phyloP scores from a whole-genome alignment of 2,113 vertebrate species.

The Cynopterus brachyotis region DNA sequence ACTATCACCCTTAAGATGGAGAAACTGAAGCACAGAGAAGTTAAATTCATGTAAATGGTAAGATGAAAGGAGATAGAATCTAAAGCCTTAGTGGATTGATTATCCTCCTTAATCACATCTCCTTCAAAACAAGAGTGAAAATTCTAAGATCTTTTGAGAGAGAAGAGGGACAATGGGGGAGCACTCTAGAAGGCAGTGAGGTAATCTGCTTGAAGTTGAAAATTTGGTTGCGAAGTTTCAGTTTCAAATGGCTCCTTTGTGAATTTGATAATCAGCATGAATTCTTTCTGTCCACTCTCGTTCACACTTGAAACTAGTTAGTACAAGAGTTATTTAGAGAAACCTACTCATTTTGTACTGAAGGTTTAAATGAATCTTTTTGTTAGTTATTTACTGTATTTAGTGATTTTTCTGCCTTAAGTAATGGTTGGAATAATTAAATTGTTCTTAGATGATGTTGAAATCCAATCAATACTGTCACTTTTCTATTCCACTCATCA shows the following conservation, averaged over 20 bases:
- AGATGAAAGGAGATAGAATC: neutral
- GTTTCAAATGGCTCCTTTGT: neutral
- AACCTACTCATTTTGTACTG: neutral
- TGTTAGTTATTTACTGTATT: neutral
- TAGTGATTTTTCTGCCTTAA: slow-evolving; percentile 16
- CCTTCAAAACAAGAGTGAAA: slow-evolving; percentile 1
- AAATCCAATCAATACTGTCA: neutral
- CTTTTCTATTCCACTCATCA: neutral
- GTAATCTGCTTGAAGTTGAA: neutral
- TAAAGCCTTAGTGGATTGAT: neutral
- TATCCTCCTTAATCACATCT: neutral
- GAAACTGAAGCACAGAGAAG: neutral
- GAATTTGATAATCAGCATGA: neutral
- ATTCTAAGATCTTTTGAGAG: neutral
- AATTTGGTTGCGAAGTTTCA: neutral
- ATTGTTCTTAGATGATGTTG: neutral
- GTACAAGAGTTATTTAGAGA: neutral
- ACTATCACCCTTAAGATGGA: neutral
- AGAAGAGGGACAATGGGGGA: neutral
- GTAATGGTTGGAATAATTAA: neutral
- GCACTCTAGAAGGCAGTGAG: neutral
- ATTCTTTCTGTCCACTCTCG: neutral
- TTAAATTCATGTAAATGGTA: slow-evolving; percentile 4
- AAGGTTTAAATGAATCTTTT: neutral
- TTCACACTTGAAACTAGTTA: neutral